phyloP scores from a whole-genome alignment of 2,888 invertebrate species.

The Torymus aiolomorphi region DNA sequence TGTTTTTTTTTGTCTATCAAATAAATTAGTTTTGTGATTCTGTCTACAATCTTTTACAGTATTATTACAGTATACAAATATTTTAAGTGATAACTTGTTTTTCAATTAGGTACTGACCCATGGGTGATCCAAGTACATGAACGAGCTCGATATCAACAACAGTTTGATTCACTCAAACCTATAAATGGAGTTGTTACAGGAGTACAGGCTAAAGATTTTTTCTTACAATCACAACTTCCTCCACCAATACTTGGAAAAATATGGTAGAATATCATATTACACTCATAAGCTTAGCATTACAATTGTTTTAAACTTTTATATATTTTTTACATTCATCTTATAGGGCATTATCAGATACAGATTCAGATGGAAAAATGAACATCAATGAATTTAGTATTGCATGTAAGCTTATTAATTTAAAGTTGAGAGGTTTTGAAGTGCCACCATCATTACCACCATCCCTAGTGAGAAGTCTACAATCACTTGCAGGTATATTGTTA shows the following conservation, averaged over 20 bases:
- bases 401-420: constrained; percentile 95
- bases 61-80: constrained; percentile 11
- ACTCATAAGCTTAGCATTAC: constrained; percentile 2
- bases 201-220: constrained; percentile 94
- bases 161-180: constrained; percentile 92
- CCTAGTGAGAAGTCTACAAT: constrained; percentile 82
- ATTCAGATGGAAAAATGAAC: constrained; percentile 97
- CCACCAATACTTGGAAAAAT: constrained; percentile 94
- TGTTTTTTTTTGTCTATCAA: too few relatives aligned
- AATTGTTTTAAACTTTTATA: not conserved
- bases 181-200: constrained; percentile 92
- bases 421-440: constrained; percentile 92
- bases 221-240: constrained; percentile 94
- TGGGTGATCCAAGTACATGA: constrained; percentile 94
- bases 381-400: constrained; percentile 98
- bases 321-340: not conserved
- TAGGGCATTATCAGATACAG: constrained; percentile 94
- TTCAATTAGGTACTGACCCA: constrained; percentile 80
- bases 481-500: constrained; percentile 72
- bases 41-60: not conserved
- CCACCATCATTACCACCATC: constrained; percentile 90
- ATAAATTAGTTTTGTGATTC: too few relatives aligned
- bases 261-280: constrained; percentile 81
- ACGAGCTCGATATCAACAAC: constrained; percentile 91
- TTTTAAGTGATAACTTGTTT: constrained; percentile 41